Base-by-base conservation (phyloP, 2,888 invertebrate genomes). In the Rhopalosiphum nymphaeae region DNA sequence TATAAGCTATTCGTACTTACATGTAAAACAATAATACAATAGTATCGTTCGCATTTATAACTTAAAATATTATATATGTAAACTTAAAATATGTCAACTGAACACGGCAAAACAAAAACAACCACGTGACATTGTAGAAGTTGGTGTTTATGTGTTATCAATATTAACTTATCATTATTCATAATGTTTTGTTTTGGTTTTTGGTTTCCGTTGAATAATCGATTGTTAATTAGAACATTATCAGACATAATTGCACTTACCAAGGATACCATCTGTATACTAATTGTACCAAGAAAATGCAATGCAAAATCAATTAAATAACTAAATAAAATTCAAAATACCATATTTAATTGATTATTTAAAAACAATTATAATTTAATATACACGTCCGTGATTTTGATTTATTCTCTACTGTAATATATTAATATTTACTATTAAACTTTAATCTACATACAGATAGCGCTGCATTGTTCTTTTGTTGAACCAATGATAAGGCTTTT, bases 391-490 rank as follows among this genome's bases (percentile, higher is more conserved):
- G 16, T 53, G 53, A 53, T 21, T 53, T 53, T 53, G 21, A 53
- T n/a, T 61, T 4, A 13, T 11, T 61, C 3, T 4, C 13, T 0
- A n/a, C n/a, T 61, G 1, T 13, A n/a, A 11, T 9, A n/a, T 67
- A 53, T n/a, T n/a, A 67, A 67, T 67, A n/a, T n/a, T 36, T 36
- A 67, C 7, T 0, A 7, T n/a, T 67, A 67, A 16, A 67, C 7
- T 36, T 36, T 2, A 67, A 36, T 16, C 1, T 16, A 84, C 26
- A 7, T 10, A 67, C 36, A 92, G 92, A 88, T 88, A n/a, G 88
- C 88, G 53, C 25, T 53, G n/a, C 7, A 3, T 42, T 44, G 21
- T 88, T 78, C 92, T 92, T 92, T 92, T 92, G 92, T 92, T 92
- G n/a, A 78, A 67, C 67, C 11, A 92, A 78, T 88, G 92, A 92